These are phyloP conservation scores for Mesochorus sp. DNA, from an alignment of 2,888 invertebrate genomes.

Conservation along the genomic window DNA sequence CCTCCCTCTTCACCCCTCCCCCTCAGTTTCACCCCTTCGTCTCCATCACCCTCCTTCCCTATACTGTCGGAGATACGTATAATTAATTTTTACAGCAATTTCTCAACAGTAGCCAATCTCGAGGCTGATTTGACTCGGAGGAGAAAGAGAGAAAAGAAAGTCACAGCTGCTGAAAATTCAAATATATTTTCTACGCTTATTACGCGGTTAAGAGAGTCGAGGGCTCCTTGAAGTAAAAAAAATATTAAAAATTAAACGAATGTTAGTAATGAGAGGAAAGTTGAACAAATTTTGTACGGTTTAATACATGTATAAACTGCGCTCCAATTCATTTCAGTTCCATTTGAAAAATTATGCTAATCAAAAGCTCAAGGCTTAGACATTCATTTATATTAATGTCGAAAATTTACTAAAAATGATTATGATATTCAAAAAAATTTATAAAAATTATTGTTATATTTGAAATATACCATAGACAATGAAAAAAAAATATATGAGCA, in stretches of 20 bases:
- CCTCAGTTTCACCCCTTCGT: neutral
- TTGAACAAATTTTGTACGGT: too few species aligned
- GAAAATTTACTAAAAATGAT: too few species aligned
- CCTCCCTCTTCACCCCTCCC: slow-evolving; percentile 20
- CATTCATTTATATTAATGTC: too few species aligned
- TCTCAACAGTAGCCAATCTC: slow-evolving; percentile 57
- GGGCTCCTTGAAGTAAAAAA: neutral
- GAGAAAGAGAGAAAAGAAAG: slow-evolving; percentile 12
- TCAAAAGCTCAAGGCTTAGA: too few species aligned
- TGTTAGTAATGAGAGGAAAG: neutral
- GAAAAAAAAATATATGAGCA: too few species aligned
- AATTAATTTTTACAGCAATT: slow-evolving; percentile 60
- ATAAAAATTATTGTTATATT: too few species aligned
- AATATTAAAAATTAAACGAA: neutral
- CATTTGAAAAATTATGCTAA: too few species aligned
- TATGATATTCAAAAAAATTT: too few species aligned
- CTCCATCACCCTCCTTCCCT: slow-evolving; percentile 25
- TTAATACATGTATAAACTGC: too few species aligned
- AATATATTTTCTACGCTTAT: neutral
- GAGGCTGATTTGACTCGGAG: slow-evolving; percentile 37
- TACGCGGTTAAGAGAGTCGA: neutral
- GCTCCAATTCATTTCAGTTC: too few species aligned
- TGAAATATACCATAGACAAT: too few species aligned
- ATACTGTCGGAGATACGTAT: slow-evolving; percentile 49
- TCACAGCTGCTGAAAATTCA: slow-evolving; percentile 21